phyloP scores from a whole-genome alignment of 2,888 invertebrate genomes.

The Pollenia griseotomentosa region DNA sequence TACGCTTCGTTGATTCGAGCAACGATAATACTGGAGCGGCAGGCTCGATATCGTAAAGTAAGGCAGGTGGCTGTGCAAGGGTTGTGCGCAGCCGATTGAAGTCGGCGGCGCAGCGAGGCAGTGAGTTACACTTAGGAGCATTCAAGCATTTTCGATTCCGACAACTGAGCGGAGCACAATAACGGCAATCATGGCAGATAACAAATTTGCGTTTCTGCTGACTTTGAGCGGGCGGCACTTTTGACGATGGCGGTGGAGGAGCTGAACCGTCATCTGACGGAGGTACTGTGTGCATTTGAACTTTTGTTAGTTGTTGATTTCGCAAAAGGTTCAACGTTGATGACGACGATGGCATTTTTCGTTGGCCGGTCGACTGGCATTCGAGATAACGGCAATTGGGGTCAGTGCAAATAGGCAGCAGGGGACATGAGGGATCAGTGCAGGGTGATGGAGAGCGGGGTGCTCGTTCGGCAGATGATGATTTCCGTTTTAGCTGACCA shows the following conservation, averaged over 20 bases:
- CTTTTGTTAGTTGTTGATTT: conserved; percentile 79
- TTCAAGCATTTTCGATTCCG: conserved; percentile 84
- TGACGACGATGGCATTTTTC: conserved; percentile 76
- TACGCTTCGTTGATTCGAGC: conserved; percentile 54
- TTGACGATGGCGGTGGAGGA: conserved; percentile 77
- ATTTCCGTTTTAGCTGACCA: conserved; percentile 81
- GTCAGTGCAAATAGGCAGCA: conserved; percentile 84
- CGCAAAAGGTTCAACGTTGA: conserved; percentile 80
- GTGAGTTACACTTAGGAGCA: conserved; percentile 84
- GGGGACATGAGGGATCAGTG: conserved; percentile 83
- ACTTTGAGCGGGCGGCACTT: conserved; percentile 75
- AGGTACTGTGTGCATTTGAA: conserved; percentile 81
- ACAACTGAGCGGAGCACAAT: conserved; percentile 83
- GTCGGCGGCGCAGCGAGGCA: conserved; percentile 84
- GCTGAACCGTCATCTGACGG: conserved; percentile 78
- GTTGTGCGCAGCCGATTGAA: conserved; percentile 83
- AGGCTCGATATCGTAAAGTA: conserved; percentile 80
- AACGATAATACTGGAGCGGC: conserved; percentile 73
- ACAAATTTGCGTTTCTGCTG: conserved; percentile 77
- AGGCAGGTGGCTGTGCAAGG: conserved; percentile 81
- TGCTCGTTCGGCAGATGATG: conserved; percentile 83
- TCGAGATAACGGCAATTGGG: conserved; percentile 83
- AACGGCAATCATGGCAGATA: conserved; percentile 83
- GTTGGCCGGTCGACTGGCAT: conserved; percentile 77
- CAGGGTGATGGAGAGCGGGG: conserved; percentile 83